phyloP scores from a whole-genome alignment of 2,797 vertebrate genomes.

The Anguilla marmorata region DNA sequence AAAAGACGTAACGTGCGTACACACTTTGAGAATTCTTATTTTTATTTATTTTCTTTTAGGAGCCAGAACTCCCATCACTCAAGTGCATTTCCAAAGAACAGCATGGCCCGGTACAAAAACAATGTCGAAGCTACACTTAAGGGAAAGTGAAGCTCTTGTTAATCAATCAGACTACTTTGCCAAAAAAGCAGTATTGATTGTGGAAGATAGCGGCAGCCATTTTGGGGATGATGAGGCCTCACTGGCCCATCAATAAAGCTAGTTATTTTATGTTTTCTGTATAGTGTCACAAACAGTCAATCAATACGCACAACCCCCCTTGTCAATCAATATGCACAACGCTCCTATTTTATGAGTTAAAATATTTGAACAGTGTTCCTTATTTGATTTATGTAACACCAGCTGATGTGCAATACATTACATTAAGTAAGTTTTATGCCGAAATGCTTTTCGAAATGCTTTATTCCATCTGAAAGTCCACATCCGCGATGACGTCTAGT shows the following conservation, averaged over 20 bases:
- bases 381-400: background rate
- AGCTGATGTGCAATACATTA: background rate
- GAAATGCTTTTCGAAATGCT: background rate
- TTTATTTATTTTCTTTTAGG: too few relatives aligned
- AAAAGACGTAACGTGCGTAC: too few relatives aligned
- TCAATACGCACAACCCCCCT: background rate
- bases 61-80: too few relatives aligned
- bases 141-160: background rate
- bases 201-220: background rate
- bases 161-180: background rate
- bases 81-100: background rate
- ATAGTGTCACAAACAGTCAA: background rate
- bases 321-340: background rate
- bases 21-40: too few relatives aligned
- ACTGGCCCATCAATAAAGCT: background rate
- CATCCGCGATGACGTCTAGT: background rate
- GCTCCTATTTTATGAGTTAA: background rate
- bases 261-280: background rate
- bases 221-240: background rate
- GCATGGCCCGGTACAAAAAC: background rate
- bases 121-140: background rate
- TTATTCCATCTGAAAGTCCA: background rate
- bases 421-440: background rate
- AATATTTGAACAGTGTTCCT: background rate
- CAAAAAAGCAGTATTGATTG: background rate